Percentiles rank a stretch among this genome's conserved stretches.
Conservation (phyloP, 2,797 vertebrate species). For the Harpagifer antarcticus region DNA sequence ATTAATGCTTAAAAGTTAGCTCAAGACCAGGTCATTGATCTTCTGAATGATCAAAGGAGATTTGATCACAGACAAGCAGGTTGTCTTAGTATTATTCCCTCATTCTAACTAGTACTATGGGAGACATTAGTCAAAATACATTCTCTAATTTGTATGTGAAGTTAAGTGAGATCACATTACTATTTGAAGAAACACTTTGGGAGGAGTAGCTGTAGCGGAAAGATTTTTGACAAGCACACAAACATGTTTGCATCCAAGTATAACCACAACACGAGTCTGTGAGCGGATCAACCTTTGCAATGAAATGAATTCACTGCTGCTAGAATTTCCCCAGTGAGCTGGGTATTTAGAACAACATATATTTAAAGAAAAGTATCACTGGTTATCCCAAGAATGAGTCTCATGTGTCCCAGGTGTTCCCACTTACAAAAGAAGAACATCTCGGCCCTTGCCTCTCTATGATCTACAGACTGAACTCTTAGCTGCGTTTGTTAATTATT, state of each 20-base stretch:
- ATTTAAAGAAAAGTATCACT: background rate
- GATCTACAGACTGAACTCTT: background rate
- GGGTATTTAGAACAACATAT: background rate
- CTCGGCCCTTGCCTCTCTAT: no score
- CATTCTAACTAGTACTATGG: slow-evolving; percentile 2
- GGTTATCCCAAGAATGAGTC: background rate
- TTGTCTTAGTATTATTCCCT: background rate
- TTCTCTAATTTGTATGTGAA: background rate
- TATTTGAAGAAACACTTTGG: slow-evolving; percentile 1
- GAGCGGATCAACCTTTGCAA: background rate
- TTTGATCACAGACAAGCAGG: background rate
- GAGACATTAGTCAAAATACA: background rate
- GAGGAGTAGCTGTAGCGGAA: background rate
- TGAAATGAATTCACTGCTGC: no score
- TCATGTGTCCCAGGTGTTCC: background rate
- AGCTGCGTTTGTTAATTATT: background rate
- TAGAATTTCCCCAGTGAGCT: no score
- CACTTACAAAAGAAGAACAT: background rate
- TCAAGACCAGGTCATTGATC: slow-evolving; percentile 27
- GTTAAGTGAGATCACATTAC: background rate
- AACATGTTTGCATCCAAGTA: background rate
- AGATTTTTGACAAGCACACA: background rate
- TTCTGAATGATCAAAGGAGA: slow-evolving; percentile 39
- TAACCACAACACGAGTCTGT: background rate
- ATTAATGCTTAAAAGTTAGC: slow-evolving; percentile 19